These are phyloP conservation scores for Drosophila melanocephala DNA, from an alignment of 2,888 invertebrate species.

Conservation along the genomic window DNA sequence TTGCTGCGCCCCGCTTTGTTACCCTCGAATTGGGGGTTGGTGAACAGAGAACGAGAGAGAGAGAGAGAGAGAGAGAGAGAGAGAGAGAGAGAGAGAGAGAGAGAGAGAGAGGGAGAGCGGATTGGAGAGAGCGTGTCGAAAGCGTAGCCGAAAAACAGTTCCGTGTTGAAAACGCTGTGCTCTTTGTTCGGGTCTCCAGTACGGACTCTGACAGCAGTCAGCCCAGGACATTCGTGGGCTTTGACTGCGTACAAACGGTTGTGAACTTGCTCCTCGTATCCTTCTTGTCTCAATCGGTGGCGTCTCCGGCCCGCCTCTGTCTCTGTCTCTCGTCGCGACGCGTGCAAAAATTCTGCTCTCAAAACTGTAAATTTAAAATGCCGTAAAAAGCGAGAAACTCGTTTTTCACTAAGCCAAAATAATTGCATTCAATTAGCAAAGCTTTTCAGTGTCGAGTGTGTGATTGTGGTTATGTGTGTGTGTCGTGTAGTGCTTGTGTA, in stretches of 20 bases:
- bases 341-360: conserved; percentile 45
- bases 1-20: conserved; percentile 60
- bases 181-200: conserved; percentile 51
- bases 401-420: conserved; percentile 31
- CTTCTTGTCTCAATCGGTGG: conserved; percentile 7
- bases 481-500: conserved; percentile 6
- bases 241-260: conserved; percentile 82
- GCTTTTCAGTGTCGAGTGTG: conserved; percentile 9
- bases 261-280: conserved; percentile 67
- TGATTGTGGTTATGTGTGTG: conserved; percentile 5
- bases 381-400: conserved; percentile 15
- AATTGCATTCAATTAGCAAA: conserved; percentile 51
- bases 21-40: conserved; percentile 68
- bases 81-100: not conserved
- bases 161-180: conserved; percentile 67
- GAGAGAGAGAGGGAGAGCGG: not conserved
- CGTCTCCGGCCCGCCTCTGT: conserved; percentile 10
- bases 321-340: conserved; percentile 39
- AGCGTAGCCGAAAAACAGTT: conserved; percentile 54
- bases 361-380: conserved; percentile 45
- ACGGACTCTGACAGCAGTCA: conserved; percentile 51
- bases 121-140: conserved; percentile 29
- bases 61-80: not conserved
- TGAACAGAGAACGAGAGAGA: conserved; percentile 5
- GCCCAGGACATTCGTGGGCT: conserved; percentile 80